Percentiles rank a stretch among this genome's conserved stretches.
phyloP scores from a whole-genome alignment of 2,113 vertebrate genomes.

The Pholis gunnellus region DNA sequence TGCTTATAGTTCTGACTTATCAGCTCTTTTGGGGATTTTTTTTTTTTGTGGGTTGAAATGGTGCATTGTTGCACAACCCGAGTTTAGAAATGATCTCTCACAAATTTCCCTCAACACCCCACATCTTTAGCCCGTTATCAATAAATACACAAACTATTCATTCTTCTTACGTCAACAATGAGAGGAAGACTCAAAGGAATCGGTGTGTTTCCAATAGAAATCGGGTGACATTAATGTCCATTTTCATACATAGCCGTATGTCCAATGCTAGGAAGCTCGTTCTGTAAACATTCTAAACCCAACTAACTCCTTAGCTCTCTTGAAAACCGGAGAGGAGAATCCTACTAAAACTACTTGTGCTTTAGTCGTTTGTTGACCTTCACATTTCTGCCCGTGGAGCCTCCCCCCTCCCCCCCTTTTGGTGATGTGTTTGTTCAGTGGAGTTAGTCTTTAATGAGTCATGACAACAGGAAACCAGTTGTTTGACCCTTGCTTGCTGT shows the following conservation, averaged over 20 bases:
- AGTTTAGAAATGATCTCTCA: neutral
- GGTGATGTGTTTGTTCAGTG: neutral
- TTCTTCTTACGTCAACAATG: constrained; percentile 35
- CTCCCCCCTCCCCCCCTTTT: neutral
- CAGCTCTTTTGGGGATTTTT: neutral
- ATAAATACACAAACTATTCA: neutral
- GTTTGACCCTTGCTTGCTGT: constrained; percentile 20
- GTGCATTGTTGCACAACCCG: neutral
- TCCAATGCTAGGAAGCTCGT: constrained; percentile 31
- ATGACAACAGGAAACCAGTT: neutral
- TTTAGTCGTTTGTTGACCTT: neutral
- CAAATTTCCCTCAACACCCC: neutral
- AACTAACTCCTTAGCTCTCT: neutral
- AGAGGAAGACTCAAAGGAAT: constrained; percentile 43
- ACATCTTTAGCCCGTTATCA: neutral
- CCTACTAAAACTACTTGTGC: neutral
- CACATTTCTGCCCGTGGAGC: neutral
- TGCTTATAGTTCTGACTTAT: neutral
- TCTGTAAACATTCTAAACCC: constrained; percentile 25
- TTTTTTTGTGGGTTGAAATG: no score
- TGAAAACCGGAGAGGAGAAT: neutral
- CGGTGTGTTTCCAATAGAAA: neutral
- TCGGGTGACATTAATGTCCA: neutral
- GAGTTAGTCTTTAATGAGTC: constrained; percentile 58
- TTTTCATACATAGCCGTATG: constrained; percentile 19